Evolutionary conservation across 2,113 vertebrate species (phyloP), one percentile per base, ranked within the genome.

Genomic region (Theristicus caerulescens): DNA sequence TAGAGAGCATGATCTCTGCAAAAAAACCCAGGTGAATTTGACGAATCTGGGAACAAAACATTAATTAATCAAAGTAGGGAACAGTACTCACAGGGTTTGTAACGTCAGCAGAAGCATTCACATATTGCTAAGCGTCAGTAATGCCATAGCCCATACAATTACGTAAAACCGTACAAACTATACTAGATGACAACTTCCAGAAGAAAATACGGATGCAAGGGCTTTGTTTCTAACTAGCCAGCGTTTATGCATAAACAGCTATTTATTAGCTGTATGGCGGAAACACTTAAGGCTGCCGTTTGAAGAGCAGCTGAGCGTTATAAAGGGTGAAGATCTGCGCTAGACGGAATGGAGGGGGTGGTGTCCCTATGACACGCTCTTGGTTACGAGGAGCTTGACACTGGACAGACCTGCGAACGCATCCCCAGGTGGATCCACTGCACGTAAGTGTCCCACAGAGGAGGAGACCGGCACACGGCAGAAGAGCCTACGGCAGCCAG

Each of bases 351-450:
- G 7, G 57, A n/a, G 77, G 16, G 18, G 38, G 31, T 32, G 40
- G 0, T 0, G 6, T 25, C 44, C 47, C 67, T 2, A 1, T 0
- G 1, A 29, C 11, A 5, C 1, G 2, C 67, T 47, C 42, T 3
- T 1, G 15, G 38, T 34, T 40, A 25, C 0, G 3, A 52, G 36
- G 61, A 81, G 72, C 61, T 25, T 0, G 4, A 52, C 38, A 4
- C 54, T 6, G 9, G 34, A 18, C 20, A 9, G 55, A 10, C 26
- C 36, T 7, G 7, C 13, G 44, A 29, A 36, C 10, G 3, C 12
- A 3, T 5, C 27, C 67, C 64, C 72, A 27, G 70, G 54, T 17
- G 64, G 51, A 38, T 8, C 27, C 16, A 4, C 6, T 5, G 67
- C 52, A 4, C 38, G 7, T 3, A 2, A 29, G 65, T 3, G 13